These are phyloP conservation scores for Seriola aureovittata DNA, from an alignment of 2,113 vertebrate genomes.

Conservation along the genomic window DNA sequence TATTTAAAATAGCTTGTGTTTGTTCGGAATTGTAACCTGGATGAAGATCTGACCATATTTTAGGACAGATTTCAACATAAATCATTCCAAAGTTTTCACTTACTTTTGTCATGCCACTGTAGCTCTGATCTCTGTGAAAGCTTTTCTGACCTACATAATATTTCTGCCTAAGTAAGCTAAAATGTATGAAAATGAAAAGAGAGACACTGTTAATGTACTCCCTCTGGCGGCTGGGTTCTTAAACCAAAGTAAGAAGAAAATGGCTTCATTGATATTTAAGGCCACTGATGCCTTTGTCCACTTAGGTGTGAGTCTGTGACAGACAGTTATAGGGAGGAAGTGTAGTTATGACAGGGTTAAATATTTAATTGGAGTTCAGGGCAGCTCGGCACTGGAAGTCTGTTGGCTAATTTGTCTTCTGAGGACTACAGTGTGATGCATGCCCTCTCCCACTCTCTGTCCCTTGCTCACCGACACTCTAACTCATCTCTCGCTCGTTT, in stretches of 20 bases:
- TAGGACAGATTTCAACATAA: too few relatives aligned
- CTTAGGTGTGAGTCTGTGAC: constrained; percentile 14
- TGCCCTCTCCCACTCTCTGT: neutral
- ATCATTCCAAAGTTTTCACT: too few relatives aligned
- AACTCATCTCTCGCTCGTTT: neutral
- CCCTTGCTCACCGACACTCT: neutral
- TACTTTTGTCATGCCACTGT: too few relatives aligned
- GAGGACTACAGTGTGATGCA: neutral
- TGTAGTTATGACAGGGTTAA: constrained; percentile 66
- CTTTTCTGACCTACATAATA: neutral
- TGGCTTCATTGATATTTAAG: constrained; percentile 21
- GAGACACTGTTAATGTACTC: neutral
- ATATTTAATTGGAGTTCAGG: constrained; percentile 69
- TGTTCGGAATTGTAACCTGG: too few relatives aligned
- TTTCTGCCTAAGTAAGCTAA: neutral
- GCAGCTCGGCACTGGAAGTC: constrained; percentile 44
- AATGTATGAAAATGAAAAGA: neutral
- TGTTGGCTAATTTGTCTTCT: constrained; percentile 65
- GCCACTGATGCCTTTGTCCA: constrained; percentile 24
- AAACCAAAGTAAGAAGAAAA: neutral
- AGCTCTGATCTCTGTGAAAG: neutral
- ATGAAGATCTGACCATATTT: too few relatives aligned
- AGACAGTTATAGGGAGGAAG: constrained; percentile 10
- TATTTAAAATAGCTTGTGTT: too few relatives aligned
- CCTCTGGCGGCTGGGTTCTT: neutral